Base-by-base conservation (phyloP, 2,113 vertebrate species). In the Brevimyrus niger region DNA sequence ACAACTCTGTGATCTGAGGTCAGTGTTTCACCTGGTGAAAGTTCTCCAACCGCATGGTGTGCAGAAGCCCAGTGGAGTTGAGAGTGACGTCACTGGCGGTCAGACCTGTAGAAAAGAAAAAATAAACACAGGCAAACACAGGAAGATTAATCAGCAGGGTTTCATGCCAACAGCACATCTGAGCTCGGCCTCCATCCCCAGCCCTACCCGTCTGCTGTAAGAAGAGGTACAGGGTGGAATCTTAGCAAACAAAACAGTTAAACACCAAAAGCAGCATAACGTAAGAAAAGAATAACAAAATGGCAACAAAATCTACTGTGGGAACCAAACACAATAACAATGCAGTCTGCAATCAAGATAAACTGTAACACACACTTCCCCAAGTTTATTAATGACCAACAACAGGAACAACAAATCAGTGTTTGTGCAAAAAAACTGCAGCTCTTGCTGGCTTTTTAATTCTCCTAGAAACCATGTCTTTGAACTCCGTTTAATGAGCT, bases 41-140 rank as follows among this genome's bases (percentile, higher is more conserved):
- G 93, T 98, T 95, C 38, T 97, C 95, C 86, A 99, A 96, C 90
- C 96, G 92, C 50, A 99, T 46, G 48, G 93, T 96, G 93, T 99
- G 97, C 82, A 97, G 90, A 1, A 99, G 95, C 23, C 98, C 97
- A 53, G 95, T 96, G 9, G 96, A 96, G 95, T 96, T 96, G 91
- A 99, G 89, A 0, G 95, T 91, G n/a, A 97, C 93, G 85, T 96
- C 97, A 91, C 95, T 97, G 92, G 94, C 95, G 50, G 96, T 96
- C 80, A 98, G 89, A 44, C 98, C 98, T 99, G 92, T 53, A 94
- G 91, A 82, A 82, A 84, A 8, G 91, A 82, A 46, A 46, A 42
- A 80, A 83, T 2, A 46, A 8, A 83, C 7, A 35, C 35, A 44
- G 38, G 7, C 10, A 65, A 88, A 35, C 48, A 38, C 31, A 10